A percentile compares a stretch with the other conserved stretches of the same genome.
phyloP scores from a whole-genome alignment of 2,113 vertebrate species.

The Chamaea fasciata region DNA sequence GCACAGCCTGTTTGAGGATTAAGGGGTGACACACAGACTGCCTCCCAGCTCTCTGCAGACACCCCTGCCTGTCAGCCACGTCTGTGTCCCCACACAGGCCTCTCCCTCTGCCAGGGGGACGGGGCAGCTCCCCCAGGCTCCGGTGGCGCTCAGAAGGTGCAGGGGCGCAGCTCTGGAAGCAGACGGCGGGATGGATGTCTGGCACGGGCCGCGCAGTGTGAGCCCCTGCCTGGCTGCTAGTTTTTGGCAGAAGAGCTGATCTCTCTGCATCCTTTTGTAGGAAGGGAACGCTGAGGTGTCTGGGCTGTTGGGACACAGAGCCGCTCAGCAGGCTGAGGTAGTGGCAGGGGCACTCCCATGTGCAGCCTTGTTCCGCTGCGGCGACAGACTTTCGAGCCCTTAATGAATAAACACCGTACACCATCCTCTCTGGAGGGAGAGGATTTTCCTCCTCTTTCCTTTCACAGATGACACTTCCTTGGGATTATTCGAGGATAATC shows the following conservation, averaged over 20 bases:
- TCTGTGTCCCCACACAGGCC: background rate
- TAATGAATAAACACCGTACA: rapidly evolving
- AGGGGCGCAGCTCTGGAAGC: background rate
- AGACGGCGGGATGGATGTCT: rapidly evolving
- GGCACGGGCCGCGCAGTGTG: rapidly evolving
- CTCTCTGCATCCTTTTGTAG: background rate
- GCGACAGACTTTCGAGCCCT: background rate
- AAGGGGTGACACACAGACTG: rapidly evolving
- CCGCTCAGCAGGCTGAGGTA: background rate
- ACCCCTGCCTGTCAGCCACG: rapidly evolving
- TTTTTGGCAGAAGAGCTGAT: background rate
- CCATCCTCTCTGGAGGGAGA: background rate
- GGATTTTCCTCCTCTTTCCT: background rate
- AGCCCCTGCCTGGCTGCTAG: background rate
- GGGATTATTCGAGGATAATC: background rate
- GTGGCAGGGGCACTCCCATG: background rate
- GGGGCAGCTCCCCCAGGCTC: background rate
- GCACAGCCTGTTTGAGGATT: background rate
- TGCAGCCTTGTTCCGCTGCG: background rate
- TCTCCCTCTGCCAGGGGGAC: rapidly evolving
- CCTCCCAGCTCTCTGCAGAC: background rate
- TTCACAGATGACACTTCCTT: background rate
- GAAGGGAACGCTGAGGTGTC: background rate
- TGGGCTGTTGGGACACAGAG: background rate
- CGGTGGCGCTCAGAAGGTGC: rapidly evolving